A percentile compares a stretch with the other conserved stretches of the same genome.
Conservation (phyloP, 2,113 vertebrate genomes). For the Cranoglanis bouderius region DNA sequence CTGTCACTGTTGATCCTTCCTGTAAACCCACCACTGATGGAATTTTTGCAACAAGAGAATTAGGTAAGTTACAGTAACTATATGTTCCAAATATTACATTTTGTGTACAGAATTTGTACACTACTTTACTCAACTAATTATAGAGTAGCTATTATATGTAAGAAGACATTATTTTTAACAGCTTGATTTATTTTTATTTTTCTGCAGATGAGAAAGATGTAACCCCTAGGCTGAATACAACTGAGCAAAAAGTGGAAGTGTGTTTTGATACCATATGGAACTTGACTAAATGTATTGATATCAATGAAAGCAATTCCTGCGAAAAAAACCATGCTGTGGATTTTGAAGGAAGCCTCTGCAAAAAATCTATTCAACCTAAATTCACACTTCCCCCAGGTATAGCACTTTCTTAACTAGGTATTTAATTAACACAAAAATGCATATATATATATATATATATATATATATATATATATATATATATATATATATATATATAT, state of each 20-base stretch:
- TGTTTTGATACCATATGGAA: background rate
- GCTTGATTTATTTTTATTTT: background rate
- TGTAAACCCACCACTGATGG: rapidly evolving
- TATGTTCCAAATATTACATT: background rate
- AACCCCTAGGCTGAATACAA: background rate
- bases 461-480: too few species aligned
- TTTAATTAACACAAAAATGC: background rate
- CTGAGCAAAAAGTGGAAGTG: background rate
- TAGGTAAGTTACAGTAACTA: conserved; percentile 58
- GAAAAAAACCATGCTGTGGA: rapidly evolving
- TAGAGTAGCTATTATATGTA: background rate
- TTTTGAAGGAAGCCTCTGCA: background rate
- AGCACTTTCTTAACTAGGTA: too few species aligned
- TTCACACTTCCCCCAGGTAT: background rate
- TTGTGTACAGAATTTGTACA: background rate
- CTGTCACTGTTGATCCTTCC: rapidly evolving
- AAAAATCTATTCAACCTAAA: rapidly evolving
- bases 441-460: too few species aligned
- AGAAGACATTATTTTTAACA: background rate
- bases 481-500: too few species aligned
- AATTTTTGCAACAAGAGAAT: rapidly evolving
- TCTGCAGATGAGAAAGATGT: background rate
- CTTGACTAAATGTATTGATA: background rate
- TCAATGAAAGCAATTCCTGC: conserved; percentile 30
- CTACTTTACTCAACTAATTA: background rate